Percentiles rank a stretch among this genome's conserved stretches.
Conservation (phyloP, 1,140 invertebrate genomes). For the Pristionchus pacificus region DNA sequence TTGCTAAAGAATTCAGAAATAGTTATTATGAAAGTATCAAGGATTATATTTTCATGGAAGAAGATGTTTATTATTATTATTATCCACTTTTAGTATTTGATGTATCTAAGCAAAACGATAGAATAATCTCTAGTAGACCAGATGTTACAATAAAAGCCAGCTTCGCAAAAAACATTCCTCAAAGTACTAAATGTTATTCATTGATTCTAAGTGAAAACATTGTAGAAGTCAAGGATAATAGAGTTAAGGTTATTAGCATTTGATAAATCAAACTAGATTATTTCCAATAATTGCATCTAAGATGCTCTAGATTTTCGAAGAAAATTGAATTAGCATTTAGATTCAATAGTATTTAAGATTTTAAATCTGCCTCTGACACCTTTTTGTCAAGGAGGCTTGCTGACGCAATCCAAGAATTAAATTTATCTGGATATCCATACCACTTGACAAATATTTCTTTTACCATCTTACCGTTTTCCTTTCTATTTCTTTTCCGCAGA, state of each 20-base stretch:
- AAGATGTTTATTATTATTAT: no score
- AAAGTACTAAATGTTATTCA: slow-evolving; percentile 30
- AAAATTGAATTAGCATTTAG: no score
- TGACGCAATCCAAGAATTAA: slow-evolving; percentile 12
- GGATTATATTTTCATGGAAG: slow-evolving; percentile 37
- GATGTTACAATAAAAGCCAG: slow-evolving; percentile 35
- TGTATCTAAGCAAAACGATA: slow-evolving; percentile 37
- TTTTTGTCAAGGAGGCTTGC: no score
- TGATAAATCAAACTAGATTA: no score
- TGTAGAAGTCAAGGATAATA: slow-evolving; percentile 29
- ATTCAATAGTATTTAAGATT: no score
- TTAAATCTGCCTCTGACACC: no score
- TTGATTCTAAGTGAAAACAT: slow-evolving; percentile 34
- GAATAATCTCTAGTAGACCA: slow-evolving; percentile 32
- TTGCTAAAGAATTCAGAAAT: slow-evolving; percentile 38
- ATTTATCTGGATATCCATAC: slow-evolving; percentile 24
- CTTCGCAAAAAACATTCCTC: slow-evolving; percentile 24
- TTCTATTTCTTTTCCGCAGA: slow-evolving; percentile 13
- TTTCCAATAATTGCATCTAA: no score
- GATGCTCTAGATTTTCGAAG: no score
- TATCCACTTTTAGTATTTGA: slow-evolving; percentile 36
- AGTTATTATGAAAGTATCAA: slow-evolving; percentile 34
- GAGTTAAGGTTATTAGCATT: slow-evolving; percentile 26
- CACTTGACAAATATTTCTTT: slow-evolving; percentile 20
- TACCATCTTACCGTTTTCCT: no score